Evolutionary conservation across 2,113 vertebrate species (phyloP).

Genomic region (Rostratula benghalensis): DNA sequence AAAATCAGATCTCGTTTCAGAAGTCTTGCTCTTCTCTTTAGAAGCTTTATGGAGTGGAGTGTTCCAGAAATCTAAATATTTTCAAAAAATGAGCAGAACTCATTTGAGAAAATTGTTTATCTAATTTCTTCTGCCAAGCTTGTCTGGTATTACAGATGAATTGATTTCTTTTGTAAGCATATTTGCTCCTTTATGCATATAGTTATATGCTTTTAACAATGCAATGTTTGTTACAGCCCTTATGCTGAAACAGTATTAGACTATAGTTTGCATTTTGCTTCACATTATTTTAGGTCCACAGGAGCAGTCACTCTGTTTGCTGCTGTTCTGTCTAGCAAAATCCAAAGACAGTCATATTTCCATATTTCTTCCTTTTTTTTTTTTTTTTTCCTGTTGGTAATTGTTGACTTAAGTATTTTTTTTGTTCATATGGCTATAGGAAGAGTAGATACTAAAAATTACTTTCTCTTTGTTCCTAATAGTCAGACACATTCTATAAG

Average conservation of each 20-base stretch:
- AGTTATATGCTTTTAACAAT: not conserved
- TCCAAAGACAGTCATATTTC: not conserved
- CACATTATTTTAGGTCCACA: not conserved
- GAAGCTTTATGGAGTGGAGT: not conserved
- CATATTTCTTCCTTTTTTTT: too few relatives aligned
- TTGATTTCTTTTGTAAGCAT: not conserved
- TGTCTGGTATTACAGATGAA: not conserved
- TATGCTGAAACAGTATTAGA: not conserved
- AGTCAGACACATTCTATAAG: accelerated
- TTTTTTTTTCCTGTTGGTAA: not conserved
- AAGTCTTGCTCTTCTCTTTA: not conserved
- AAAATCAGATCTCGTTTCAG: not conserved
- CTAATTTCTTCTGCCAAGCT: not conserved
- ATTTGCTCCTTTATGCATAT: not conserved
- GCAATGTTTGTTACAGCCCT: not conserved
- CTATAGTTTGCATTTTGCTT: not conserved
- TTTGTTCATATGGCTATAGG: not conserved
- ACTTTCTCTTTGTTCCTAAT: not conserved
- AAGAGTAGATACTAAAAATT: not conserved
- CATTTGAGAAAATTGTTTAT: not conserved
- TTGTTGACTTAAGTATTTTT: not conserved
- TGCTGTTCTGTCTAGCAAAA: not conserved
- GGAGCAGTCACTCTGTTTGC: not conserved
- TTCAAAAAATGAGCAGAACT: not conserved
- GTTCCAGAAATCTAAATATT: not conserved